Evolutionary conservation across 2,797 vertebrate genomes (phyloP).

Genomic region (Diplodus puntazzo): DNA sequence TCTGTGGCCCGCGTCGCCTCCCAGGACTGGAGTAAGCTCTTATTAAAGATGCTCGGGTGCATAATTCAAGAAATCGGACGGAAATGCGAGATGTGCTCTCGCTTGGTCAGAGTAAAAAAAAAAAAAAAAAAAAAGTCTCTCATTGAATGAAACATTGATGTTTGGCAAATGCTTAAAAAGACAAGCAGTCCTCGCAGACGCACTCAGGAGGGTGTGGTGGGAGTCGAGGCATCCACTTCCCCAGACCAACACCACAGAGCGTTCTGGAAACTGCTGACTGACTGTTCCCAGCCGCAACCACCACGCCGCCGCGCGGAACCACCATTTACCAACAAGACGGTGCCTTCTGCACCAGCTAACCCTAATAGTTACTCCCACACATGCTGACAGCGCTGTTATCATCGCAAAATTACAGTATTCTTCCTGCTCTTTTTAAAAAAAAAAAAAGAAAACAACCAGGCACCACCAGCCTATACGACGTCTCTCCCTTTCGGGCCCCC

Average conservation of each 20-base stretch:
- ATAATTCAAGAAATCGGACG: conserved; percentile 50
- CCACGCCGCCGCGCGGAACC: conserved; percentile 63
- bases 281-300: conserved; percentile 58
- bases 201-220: conserved; percentile 70
- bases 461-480: conserved; percentile 20
- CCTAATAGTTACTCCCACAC: conserved; percentile 65
- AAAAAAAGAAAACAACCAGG: conserved; percentile 18
- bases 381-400: conserved; percentile 70
- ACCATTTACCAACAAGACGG: conserved; percentile 71
- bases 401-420: conserved; percentile 62
- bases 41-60: conserved; percentile 40
- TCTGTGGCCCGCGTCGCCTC: conserved; percentile 12
- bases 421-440: conserved; percentile 27
- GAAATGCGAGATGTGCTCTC: conserved; percentile 16
- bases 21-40: conserved; percentile 10
- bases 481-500: conserved; percentile 16
- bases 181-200: conserved; percentile 39
- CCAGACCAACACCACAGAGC: conserved; percentile 75
- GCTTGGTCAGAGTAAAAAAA: neutral
- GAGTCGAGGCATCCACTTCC: conserved; percentile 60
- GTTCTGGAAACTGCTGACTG: conserved; percentile 78
- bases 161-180: conserved; percentile 23
- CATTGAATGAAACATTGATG: conserved; percentile 50
- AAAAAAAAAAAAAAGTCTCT: conserved; percentile 5
- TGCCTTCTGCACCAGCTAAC: conserved; percentile 65